Evolutionary conservation across 1,140 invertebrate species (phyloP), one percentile per base, ranked within the genome.

Genomic region (Trachymyrmex cornetzi): DNA sequence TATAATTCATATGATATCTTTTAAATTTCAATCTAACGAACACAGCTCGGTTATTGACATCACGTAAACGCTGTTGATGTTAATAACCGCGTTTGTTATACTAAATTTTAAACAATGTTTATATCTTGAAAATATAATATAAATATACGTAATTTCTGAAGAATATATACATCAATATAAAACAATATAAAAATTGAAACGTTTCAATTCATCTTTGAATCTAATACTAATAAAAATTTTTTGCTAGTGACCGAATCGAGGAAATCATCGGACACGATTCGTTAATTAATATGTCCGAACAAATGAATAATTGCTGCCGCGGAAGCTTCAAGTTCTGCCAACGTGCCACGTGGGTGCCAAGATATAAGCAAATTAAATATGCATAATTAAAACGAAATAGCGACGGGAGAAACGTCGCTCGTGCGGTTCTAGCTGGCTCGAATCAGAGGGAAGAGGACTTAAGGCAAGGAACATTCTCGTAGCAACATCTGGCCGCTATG

Each of bases 331-430:
- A 74, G 53, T 61, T 30, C 69, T 34, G 86, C 19, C 82, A 48
- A 27, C 74, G 74, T 86, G 88, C 79, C 89, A 88, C 27, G 50
- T 53, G 12, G 14, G 24, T 55, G 87, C 79, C 87, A 87, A 92
- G 91, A 93, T 93, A 92, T 92, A 91, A 93, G 94, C 94, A 94
- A 95, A 95, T 95, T 95, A 95, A 94, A 94, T 93, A 93, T 95
- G 94, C 94, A 95, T 95, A 95, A 95, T 95, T 95, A 95, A 95
- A 94, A 89, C 80, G 89, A 93, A 88, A 63, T 86, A 85, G 87
- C 86, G 77, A 84, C 79, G 85, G 84, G 86, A 88, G 88, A 85
- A 87, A 87, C 89, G 91, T 91, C 91, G 91, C 87, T 89, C 80
- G 80, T 81, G 66, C 19, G 87, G 59, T 63, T 66, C 55, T 27